These are phyloP conservation scores for Ciconia stormi DNA, from an alignment of 2,113 vertebrate genomes.

Conservation along the genomic window DNA sequence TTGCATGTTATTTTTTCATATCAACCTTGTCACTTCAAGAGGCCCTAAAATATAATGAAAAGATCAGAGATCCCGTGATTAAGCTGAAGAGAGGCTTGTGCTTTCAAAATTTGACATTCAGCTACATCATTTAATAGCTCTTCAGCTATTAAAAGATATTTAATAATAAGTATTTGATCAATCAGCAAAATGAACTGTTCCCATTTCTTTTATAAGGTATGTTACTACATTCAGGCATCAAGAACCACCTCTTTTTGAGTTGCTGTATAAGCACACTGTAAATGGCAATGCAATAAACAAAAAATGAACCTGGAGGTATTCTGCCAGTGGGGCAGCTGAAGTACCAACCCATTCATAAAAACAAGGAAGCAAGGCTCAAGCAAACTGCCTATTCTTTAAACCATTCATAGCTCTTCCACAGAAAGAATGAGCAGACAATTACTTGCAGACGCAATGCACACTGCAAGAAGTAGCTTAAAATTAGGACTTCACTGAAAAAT, in stretches of 20 bases:
- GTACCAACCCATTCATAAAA: neutral
- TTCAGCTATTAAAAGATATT: slow-evolving; percentile 6
- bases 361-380: neutral
- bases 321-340: neutral
- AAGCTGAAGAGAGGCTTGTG: neutral
- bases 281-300: neutral
- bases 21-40: slow-evolving; percentile 34
- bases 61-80: slow-evolving; percentile 18
- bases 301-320: neutral
- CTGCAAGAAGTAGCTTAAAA: neutral
- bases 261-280: neutral
- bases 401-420: neutral
- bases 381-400: neutral
- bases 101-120: neutral
- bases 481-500: neutral
- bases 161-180: slow-evolving; percentile 6
- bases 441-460: neutral
- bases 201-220: neutral
- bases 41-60: slow-evolving; percentile 12
- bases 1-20: slow-evolving; percentile 30
- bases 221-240: neutral
- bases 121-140: neutral
- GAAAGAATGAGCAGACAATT: neutral
- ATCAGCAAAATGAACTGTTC: neutral
- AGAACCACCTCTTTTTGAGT: neutral